Conservation (phyloP, 1,140 invertebrate genomes). For the Teleopsis dalmanni region DNA sequence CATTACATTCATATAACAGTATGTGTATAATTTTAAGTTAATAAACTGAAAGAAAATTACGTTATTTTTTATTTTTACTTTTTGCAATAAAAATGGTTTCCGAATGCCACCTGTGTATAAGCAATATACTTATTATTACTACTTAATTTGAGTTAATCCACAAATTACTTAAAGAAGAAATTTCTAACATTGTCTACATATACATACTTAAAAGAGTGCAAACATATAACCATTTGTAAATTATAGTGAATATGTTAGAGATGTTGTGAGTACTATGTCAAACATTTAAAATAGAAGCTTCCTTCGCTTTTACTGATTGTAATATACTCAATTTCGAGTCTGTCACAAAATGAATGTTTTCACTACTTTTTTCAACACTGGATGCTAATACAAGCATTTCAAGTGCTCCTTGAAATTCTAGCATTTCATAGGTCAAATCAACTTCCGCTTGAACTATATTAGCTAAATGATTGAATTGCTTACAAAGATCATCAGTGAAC, state of each 20-base stretch:
- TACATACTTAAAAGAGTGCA: too few species aligned
- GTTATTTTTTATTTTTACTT: too few species aligned
- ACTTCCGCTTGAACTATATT: conserved; percentile 60
- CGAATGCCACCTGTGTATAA: too few species aligned
- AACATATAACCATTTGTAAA: conserved; percentile 1
- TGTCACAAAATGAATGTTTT: conserved; percentile 12
- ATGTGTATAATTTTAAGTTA: too few species aligned
- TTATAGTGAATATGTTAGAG: neutral
- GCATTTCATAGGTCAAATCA: conserved; percentile 52
- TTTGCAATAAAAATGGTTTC: too few species aligned
- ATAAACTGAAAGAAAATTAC: too few species aligned
- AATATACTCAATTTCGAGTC: conserved; percentile 4
- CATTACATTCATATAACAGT: too few species aligned
- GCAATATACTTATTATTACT: too few species aligned
- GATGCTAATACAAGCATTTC: conserved; percentile 57
- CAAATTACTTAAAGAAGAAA: too few species aligned
- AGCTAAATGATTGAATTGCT: conserved; percentile 54
- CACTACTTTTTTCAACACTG: conserved; percentile 14
- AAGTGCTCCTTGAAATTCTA: conserved; percentile 61
- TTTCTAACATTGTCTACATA: too few species aligned
- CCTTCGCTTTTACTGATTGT: conserved; percentile 17
- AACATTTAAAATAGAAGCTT: conserved; percentile 12
- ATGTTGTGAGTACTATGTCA: neutral
- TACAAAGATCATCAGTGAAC: conserved; percentile 51
- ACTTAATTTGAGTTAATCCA: too few species aligned